A percentile compares a stretch with the other conserved stretches of the same genome.
These are phyloP conservation scores for Aegotheles bennettii DNA, from an alignment of 2,113 vertebrate genomes.

Conservation along the genomic window DNA sequence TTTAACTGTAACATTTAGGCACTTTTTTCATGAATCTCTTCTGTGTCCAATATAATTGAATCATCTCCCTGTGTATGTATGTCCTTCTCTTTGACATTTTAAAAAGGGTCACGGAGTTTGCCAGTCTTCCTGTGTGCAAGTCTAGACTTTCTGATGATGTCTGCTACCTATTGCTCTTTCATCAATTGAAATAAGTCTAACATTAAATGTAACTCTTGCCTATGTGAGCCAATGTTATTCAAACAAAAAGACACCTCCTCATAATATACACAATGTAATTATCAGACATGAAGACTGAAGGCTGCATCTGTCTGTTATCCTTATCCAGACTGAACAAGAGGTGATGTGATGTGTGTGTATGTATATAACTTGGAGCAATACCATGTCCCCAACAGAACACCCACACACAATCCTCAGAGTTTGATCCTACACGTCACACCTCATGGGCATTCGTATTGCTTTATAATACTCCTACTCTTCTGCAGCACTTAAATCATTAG, in stretches of 20 bases:
- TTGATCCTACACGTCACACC: not conserved
- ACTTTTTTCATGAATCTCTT: not conserved
- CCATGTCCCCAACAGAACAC: not conserved
- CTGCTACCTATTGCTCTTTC: not conserved
- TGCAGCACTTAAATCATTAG: not conserved
- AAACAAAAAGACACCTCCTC: not conserved
- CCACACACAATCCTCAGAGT: not conserved
- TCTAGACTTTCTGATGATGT: not conserved
- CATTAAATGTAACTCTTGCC: not conserved
- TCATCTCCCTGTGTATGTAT: not conserved
- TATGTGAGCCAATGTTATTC: not conserved
- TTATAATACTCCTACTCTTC: constrained; percentile 20
- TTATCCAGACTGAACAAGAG: not conserved
- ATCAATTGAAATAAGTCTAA: not conserved
- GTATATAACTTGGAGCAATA: not conserved
- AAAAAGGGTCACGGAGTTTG: not conserved
- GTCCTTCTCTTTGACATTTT: not conserved
- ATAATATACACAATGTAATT: not conserved
- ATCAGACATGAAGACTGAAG: not conserved
- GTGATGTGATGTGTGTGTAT: not conserved
- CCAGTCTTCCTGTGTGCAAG: not conserved
- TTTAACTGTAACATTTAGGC: not conserved
- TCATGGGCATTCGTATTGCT: not conserved
- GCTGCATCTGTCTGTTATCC: not conserved
- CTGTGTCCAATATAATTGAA: not conserved